Conservation (phyloP, 2,888 invertebrate species). For the Acanthosepion esculentum region DNA sequence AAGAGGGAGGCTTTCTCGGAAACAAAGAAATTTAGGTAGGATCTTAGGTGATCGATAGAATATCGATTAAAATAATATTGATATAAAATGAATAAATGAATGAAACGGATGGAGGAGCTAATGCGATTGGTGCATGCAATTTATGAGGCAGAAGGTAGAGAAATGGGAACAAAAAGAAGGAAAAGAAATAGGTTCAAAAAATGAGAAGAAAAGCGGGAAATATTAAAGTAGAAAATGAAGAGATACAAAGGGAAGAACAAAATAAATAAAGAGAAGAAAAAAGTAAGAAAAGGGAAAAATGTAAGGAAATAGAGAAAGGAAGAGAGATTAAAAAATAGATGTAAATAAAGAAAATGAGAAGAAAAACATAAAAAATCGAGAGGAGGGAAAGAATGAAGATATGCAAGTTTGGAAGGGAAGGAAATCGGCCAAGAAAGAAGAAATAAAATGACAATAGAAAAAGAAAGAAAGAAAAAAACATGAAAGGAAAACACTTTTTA, state of each 20-base stretch:
- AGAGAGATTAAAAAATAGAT: too few relatives aligned
- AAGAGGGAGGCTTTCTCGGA: not conserved
- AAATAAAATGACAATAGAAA: not conserved
- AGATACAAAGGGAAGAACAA: not conserved
- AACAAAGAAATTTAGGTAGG: not conserved
- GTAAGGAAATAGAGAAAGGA: too few relatives aligned
- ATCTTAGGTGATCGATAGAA: not conserved
- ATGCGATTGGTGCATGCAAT: not conserved
- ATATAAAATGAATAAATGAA: conserved; percentile 10
- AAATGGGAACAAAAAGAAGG: not conserved
- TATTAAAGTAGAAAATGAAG: too few relatives aligned
- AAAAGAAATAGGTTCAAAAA: not conserved
- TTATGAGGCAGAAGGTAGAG: not conserved
- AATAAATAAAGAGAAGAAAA: not conserved
- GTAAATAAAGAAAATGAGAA: too few relatives aligned
- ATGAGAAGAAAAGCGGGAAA: not conserved
- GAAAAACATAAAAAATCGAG: not conserved
- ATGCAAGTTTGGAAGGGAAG: not conserved
- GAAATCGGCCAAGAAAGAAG: not conserved
- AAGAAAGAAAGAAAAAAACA: not conserved
- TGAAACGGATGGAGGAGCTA: not conserved
- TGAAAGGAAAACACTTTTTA: not conserved
- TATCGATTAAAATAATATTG: conserved; percentile 33
- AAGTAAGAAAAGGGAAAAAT: too few relatives aligned
- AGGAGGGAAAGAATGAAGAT: too few relatives aligned